Conservation (phyloP, 2,888 invertebrate species). For the Azorinus chamasolen region DNA sequence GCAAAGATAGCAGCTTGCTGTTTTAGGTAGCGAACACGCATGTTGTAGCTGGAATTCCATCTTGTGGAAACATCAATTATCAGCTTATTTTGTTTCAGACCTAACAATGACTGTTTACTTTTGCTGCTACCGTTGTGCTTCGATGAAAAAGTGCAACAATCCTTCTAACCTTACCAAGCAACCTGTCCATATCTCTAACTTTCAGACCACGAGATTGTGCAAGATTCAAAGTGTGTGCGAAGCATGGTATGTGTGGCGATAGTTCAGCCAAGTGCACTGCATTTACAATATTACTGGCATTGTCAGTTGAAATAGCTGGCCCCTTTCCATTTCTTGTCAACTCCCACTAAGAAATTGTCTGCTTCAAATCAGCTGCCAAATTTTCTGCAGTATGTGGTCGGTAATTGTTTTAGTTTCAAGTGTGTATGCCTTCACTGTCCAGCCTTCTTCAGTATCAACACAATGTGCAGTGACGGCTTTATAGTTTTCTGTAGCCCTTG, state of each 20-base stretch:
- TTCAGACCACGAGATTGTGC: slow-evolving; percentile 23
- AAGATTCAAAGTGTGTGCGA: slow-evolving; percentile 47
- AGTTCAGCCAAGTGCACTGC: slow-evolving; percentile 23
- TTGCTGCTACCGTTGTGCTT: slow-evolving; percentile 23
- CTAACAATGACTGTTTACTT: slow-evolving; percentile 32
- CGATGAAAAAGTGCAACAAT: slow-evolving; percentile 35
- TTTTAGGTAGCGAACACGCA: slow-evolving; percentile 48
- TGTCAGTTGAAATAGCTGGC: too few species aligned
- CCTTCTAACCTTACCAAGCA: slow-evolving; percentile 31
- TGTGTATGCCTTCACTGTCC: slow-evolving; percentile 33
- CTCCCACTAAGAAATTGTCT: slow-evolving; percentile 14
- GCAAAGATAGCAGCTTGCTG: slow-evolving; percentile 54
- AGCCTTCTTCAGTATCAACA: slow-evolving; percentile 31
- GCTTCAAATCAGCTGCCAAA: slow-evolving; percentile 19
- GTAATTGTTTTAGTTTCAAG: slow-evolving; percentile 33
- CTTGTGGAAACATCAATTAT: slow-evolving; percentile 45
- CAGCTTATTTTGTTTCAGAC: slow-evolving; percentile 32
- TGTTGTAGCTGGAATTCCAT: slow-evolving; percentile 52
- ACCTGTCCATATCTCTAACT: slow-evolving; percentile 17
- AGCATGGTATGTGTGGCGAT: slow-evolving; percentile 34
- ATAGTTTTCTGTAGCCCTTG: slow-evolving; percentile 51
- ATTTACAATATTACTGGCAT: too few species aligned
- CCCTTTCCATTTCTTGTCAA: too few species aligned
- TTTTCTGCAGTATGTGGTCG: slow-evolving; percentile 40
- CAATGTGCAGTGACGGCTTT: slow-evolving; percentile 54